Evolutionary conservation across 2,113 vertebrate species (phyloP), one percentile per base, ranked within the genome.

Genomic region (Drymodes brunneopygia): DNA sequence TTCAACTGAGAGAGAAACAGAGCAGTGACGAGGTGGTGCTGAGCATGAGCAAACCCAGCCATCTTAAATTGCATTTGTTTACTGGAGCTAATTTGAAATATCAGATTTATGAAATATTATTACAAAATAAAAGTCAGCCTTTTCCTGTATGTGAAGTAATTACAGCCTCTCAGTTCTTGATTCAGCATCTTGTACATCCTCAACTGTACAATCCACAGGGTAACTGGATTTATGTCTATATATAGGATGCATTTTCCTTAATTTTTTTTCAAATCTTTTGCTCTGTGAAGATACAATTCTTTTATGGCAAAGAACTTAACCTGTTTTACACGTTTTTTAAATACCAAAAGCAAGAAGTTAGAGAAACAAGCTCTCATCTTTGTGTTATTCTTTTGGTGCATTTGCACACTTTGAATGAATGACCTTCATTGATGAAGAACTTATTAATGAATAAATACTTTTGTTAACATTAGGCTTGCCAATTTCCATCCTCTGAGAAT

Each of bases 1-100:
- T 97, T 99, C 98, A 97, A 99, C 99, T 99, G 92, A 24, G 88
- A 92, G 40, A 69, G 86, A 93, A 95, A 69, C 45, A 93, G 29
- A 86, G 91, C 6, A 24, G 60, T 4, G 7, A 73, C 56, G 14
- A 64, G 51, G 92, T 58, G 42, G 50, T 21, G 44, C 60, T 21
- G 40, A 53, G 31, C 42, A 19, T 1, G 5, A 91, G 60, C 29
- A 77, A 81, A 79, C 15, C 6, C 86, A 94, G 83, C 6, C 1
- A 86, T 35, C 0, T 50, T 51, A 64, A 79, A 90, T 7, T 48
- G 44, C 54, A n/a, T 94, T 92, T 94, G 51, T 57, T 90, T 74
- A 51, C 24, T 79, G 53, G 13, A 71, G 40, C 24, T 71, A 66
- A 90, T 78, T 31, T 35, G 51, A 90, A 93, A 57, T 38, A 86